A percentile compares a stretch with the other conserved stretches of the same genome.
Conservation (phyloP, 64 coral and sea anemone genomes). For the Stichodactyla helianthus region DNA sequence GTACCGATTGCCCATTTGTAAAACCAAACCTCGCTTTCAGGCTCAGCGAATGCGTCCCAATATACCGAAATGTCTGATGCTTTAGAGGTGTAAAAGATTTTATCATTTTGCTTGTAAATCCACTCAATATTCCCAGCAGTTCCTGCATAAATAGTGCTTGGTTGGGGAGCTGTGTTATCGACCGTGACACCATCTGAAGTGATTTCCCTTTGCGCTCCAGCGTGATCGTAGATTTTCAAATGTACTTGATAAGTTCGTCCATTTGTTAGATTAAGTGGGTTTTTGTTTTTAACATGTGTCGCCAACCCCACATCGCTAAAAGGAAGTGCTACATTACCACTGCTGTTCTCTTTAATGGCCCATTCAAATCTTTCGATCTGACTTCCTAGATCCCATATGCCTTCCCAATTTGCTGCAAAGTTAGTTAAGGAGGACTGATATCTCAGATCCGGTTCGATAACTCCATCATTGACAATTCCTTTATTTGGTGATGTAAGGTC, state of each 20-base stretch:
- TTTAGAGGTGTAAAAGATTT: slow-evolving; percentile 47
- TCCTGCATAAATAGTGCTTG: slow-evolving; percentile 46
- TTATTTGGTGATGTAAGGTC: slow-evolving; percentile 64
- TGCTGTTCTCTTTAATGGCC: slow-evolving; percentile 58
- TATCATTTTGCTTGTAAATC: slow-evolving; percentile 38
- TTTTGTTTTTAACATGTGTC: slow-evolving; percentile 76
- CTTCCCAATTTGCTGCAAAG: slow-evolving; percentile 93
- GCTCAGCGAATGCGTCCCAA: slow-evolving; percentile 70
- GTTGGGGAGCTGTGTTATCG: slow-evolving; percentile 60
- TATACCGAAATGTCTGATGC: slow-evolving; percentile 31
- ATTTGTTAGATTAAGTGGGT: slow-evolving; percentile 43
- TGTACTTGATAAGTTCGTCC: slow-evolving; percentile 70
- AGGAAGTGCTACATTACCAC: slow-evolving; percentile 48
- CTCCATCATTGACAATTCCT: slow-evolving; percentile 89
- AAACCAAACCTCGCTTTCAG: slow-evolving; percentile 92
- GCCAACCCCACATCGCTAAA: slow-evolving; percentile 65
- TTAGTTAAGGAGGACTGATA: slow-evolving; percentile 67
- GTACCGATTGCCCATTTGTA: slow-evolving; percentile 95
- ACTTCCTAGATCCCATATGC: slow-evolving; percentile 89
- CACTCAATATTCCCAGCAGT: slow-evolving; percentile 32
- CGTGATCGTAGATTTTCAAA: slow-evolving; percentile 62
- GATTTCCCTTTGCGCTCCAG: slow-evolving; percentile 62
- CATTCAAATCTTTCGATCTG: slow-evolving; percentile 73
- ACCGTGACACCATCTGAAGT: slow-evolving; percentile 72
- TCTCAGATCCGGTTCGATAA: slow-evolving; percentile 80